Evolutionary conservation across 2,113 vertebrate species (phyloP), one percentile per base, ranked within the genome.

Genomic region (Archilochus colubris): DNA sequence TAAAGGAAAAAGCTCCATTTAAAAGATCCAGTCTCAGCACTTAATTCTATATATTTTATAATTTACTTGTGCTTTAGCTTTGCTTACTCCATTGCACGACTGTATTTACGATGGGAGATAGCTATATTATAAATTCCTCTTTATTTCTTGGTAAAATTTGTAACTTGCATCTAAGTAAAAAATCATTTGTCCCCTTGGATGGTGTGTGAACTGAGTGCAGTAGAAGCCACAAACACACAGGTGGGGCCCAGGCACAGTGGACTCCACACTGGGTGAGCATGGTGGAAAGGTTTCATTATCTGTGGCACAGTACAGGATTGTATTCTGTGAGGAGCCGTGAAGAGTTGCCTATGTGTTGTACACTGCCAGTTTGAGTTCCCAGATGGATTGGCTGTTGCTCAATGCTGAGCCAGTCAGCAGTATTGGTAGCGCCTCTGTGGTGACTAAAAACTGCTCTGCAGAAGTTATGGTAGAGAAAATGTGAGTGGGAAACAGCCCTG

Each of bases 121-220:
- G 77, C 77, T 86, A 48, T 25, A 50, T 21, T 55, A 84, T 62
- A 59, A 88, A 78, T 51, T 43, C 50, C 11, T 74, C 30, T 64
- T 50, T 68, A 28, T 64, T 55, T 59, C 79, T 66, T 48, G 22
- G 50, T 73, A 84, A 90, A 87, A 31, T 83, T 68, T 78, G 82
- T 95, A 78, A 90, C 77, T 85, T 67, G 20, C 8, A 16, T 53
- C 57, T 46, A 92, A 96, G 89, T 96, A 94, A 95, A 96, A 93
- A 79, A 89, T 92, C 51, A 38, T 90, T 95, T 95, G 82, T 93
- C 79, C 75, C n/a, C 46, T 75, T 5, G 63, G 80, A 79, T n/a
- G 55, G 40, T 24, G 69, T 84, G 50, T 22, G 33, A 15, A 18
- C 17, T 66, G 68, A 27, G 18, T 5, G 46, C 31, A 14, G 38